Evolutionary conservation across 1,140 invertebrate genomes (phyloP), one percentile per base, ranked within the genome.

Genomic region (Mycetomoellerius zeteki): DNA sequence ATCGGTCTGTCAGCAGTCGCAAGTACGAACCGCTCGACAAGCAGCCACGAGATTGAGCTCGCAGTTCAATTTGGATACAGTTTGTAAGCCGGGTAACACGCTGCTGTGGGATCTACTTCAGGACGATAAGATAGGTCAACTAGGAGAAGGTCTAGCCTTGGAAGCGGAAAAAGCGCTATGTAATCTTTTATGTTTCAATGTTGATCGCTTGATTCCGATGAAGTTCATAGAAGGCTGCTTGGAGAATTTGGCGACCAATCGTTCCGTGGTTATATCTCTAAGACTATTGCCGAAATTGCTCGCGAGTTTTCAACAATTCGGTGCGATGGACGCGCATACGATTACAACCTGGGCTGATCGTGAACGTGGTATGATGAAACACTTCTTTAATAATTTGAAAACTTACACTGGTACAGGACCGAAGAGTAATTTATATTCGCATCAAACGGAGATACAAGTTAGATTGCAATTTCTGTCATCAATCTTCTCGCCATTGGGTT

Each of bases 201-300:
- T 98, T 52, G 98, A 99, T 92, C 97, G 98, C 87, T 96, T 97
- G 65, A 98, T 99, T 73, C 96, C 98, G 50, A 98, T 98, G 93
- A 99, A 99, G 95, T 99, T 99, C 91, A 99, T 99, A 91, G 98
- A 99, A 95, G 98, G 98, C 0, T 99, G 98, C 92, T 95, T 99
- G 43, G 97, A 98, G 89, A 99, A 99, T 95, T 95, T 99, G 60
- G 97, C 98, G 16, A 97, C 97, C 84, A 98, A 99, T 94, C 96
- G 96, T 91, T 99, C 98, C 77, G 98, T 99, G 0, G 97, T 98
- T 0, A 97, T 99, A 0, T 99, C 98, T 8, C 94, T 99, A 76
- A 96, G 98, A 47, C 94, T 99, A 43, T 94, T 99, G 65, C 98
- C 98, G 6, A 99, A 99, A 93, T 94, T 99, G 43, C 97, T 99